Percentiles rank a stretch among this genome's conserved stretches.
Conservation (phyloP, 2,113 vertebrate genomes). For the Rhineura floridana region DNA sequence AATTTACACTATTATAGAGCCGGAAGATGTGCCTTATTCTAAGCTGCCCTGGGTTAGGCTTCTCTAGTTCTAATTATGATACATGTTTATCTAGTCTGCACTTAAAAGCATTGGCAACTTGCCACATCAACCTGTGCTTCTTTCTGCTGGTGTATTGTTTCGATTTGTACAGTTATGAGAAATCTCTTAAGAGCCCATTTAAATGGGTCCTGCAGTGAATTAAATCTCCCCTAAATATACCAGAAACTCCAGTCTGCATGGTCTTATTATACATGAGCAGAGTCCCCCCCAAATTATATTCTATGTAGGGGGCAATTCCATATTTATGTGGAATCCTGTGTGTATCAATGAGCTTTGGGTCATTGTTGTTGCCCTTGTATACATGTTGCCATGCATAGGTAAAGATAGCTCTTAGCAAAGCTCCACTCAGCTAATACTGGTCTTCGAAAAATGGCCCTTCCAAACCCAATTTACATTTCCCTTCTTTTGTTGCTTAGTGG, state of each 20-base stretch:
- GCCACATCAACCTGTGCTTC: neutral
- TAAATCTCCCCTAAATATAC: neutral
- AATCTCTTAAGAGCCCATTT: neutral
- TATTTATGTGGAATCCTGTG: neutral
- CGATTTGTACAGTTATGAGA: neutral
- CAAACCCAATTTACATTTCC: neutral
- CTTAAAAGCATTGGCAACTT: neutral
- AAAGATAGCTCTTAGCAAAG: neutral
- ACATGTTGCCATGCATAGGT: neutral
- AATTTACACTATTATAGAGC: neutral
- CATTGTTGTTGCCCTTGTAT: neutral
- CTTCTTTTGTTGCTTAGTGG: neutral
- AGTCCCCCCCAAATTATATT: neutral
- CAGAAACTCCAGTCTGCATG: neutral
- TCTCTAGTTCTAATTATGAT: neutral
- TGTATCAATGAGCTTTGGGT: neutral
- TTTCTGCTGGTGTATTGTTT: neutral
- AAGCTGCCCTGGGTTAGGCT: neutral
- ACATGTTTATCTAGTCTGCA: neutral
- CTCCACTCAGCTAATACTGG: accelerated
- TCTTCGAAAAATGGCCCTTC: neutral
- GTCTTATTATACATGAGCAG: neutral
- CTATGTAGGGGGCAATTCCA: neutral
- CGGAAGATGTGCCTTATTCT: neutral
- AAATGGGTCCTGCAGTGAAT: neutral